These are phyloP conservation scores for Brenthis daphne DNA, from an alignment of 2,888 invertebrate species.

Conservation along the genomic window DNA sequence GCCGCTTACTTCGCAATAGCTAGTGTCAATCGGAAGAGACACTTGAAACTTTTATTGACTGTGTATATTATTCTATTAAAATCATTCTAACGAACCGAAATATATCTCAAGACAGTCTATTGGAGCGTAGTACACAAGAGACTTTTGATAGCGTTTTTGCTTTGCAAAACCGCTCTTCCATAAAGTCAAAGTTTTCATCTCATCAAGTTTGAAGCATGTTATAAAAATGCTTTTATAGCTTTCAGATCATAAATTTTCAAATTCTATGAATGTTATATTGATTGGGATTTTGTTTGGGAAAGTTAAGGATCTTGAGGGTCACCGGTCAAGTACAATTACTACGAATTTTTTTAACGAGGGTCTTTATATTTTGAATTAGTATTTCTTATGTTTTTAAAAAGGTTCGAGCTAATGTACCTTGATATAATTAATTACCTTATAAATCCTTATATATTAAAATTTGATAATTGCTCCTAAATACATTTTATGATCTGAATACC, in stretches of 20 bases:
- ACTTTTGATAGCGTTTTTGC: conserved; percentile 38
- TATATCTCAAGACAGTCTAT: conserved; percentile 25
- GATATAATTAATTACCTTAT: conserved; percentile 12
- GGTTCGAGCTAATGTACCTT: conserved; percentile 13
- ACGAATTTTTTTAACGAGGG: conserved; percentile 20
- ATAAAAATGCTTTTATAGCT: conserved; percentile 59
- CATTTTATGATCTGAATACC: not conserved
- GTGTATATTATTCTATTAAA: conserved; percentile 13
- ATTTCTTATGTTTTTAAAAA: conserved; percentile 22
- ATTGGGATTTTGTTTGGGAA: conserved; percentile 38
- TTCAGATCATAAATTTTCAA: conserved; percentile 57
- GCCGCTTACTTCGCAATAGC: no score
- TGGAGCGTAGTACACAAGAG: conserved; percentile 22
- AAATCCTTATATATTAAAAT: conserved; percentile 2
- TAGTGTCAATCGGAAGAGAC: not conserved
- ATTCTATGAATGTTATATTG: conserved; percentile 46
- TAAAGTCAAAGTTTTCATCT: conserved; percentile 48
- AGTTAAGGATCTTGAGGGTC: conserved; percentile 37
- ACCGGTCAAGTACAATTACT: conserved; percentile 36
- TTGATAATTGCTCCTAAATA: conserved; percentile 4
- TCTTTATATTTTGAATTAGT: conserved; percentile 33
- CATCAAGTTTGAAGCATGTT: conserved; percentile 49
- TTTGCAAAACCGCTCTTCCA: conserved; percentile 41
- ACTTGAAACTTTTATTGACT: conserved; percentile 1
- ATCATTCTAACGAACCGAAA: conserved; percentile 23